phyloP scores from a whole-genome alignment of 2,888 invertebrate species.

The Perithous albicinctus region DNA sequence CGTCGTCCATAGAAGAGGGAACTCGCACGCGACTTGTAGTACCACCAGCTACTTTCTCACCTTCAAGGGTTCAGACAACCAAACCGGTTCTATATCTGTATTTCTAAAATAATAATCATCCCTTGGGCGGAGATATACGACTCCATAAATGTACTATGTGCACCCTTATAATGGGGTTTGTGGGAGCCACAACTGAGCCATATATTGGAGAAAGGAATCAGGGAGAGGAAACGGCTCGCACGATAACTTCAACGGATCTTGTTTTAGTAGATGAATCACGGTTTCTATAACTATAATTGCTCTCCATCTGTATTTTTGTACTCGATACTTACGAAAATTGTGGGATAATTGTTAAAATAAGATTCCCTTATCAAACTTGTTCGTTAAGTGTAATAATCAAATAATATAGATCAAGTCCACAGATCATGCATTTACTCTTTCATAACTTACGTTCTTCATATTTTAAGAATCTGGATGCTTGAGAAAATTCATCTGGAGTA shows the following conservation, averaged over 20 bases:
- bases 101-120: slow-evolving; percentile 76
- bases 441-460: too few species aligned
- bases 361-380: background rate
- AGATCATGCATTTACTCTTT: too few species aligned
- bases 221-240: slow-evolving; percentile 3
- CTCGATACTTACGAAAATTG: slow-evolving; percentile 5
- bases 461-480: too few species aligned
- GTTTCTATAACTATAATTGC: slow-evolving; percentile 49
- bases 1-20: slow-evolving; percentile 58
- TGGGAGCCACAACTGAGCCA: slow-evolving; percentile 66
- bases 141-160: slow-evolving; percentile 77
- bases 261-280: background rate
- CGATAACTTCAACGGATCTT: slow-evolving; percentile 41
- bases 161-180: slow-evolving; percentile 72
- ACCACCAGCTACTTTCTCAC: slow-evolving; percentile 17
- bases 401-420: background rate
- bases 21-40: slow-evolving; percentile 69
- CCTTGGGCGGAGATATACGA: slow-evolving; percentile 76
- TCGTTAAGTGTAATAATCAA: background rate
- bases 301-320: slow-evolving; percentile 9
- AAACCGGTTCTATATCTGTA: slow-evolving; percentile 62
- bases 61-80: background rate
- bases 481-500: too few species aligned
- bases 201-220: slow-evolving; percentile 34
- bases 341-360: background rate